phyloP scores from a whole-genome alignment of 2,888 invertebrate genomes.

The Oasisia sp. region DNA sequence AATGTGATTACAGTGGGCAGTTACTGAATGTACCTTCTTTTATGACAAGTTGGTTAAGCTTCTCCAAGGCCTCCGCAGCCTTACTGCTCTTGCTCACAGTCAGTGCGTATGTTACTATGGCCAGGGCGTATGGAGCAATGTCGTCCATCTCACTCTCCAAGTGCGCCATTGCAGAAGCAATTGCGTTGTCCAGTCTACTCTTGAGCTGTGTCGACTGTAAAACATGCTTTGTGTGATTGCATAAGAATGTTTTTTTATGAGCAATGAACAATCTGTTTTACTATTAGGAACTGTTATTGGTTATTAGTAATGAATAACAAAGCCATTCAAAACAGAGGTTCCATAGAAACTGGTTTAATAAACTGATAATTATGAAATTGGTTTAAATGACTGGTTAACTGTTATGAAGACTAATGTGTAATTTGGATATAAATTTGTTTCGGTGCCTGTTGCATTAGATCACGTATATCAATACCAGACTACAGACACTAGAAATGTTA shows the following conservation, averaged over 20 bases:
- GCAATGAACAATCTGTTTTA: not conserved
- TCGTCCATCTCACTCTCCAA: slow-evolving; percentile 56
- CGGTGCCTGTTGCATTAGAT: not conserved
- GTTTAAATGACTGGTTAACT: no score
- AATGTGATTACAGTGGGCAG: not conserved
- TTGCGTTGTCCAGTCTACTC: not conserved
- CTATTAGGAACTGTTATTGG: no score
- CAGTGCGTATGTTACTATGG: slow-evolving; percentile 60
- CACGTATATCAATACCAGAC: not conserved
- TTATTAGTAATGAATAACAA: not conserved
- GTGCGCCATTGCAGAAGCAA: slow-evolving; percentile 53
- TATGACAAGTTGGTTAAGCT: slow-evolving; percentile 48
- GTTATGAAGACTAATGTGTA: not conserved
- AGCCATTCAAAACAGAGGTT: not conserved
- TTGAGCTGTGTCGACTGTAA: not conserved
- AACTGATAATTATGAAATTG: no score
- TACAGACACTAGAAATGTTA: not conserved
- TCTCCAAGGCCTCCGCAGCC: slow-evolving; percentile 44
- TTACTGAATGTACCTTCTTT: slow-evolving; percentile 46
- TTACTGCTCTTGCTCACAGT: slow-evolving; percentile 49
- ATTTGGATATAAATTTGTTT: not conserved
- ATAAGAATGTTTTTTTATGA: not conserved
- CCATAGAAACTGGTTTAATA: no score
- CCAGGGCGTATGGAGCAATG: slow-evolving; percentile 55
- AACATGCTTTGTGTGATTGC: not conserved